Evolutionary conservation across 2,797 vertebrate genomes (phyloP).

Genomic region (Craterocephalus amniculus): DNA sequence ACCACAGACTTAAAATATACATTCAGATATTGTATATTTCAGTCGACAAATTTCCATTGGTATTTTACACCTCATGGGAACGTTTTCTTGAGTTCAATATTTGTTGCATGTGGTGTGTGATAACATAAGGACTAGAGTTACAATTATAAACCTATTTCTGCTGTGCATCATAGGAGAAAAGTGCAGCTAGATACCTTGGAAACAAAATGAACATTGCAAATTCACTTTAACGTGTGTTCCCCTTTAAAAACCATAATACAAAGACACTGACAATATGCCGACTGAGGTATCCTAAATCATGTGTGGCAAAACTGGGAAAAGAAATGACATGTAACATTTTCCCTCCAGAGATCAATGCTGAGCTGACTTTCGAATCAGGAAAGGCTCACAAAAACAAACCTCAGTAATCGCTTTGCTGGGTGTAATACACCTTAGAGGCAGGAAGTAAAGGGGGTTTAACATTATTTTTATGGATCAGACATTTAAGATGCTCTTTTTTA

Average conservation of each 20-base stretch:
- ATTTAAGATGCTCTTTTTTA: background rate
- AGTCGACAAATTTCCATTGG: conserved; percentile 55
- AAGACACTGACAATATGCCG: conserved; percentile 25
- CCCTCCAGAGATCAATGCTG: conserved; percentile 6
- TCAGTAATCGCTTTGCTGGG: background rate
- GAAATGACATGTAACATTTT: conserved; percentile 6
- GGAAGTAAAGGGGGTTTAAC: background rate
- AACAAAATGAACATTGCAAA: conserved; percentile 14
- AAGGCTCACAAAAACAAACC: background rate
- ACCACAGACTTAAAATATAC: conserved; percentile 43
- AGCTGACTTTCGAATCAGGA: background rate
- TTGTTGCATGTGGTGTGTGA: conserved; percentile 18
- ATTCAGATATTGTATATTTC: conserved; percentile 69
- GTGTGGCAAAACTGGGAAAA: conserved; percentile 19
- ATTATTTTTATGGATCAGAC: no score
- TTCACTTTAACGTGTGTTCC: background rate
- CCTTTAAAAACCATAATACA: conserved; percentile 25
- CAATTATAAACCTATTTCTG: conserved; percentile 22
- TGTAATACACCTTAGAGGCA: background rate
- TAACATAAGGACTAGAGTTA: conserved; percentile 19
- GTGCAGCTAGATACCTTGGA: conserved; percentile 13
- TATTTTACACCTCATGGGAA: conserved; percentile 42
- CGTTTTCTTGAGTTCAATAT: conserved; percentile 25
- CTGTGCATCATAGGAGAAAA: conserved; percentile 24
- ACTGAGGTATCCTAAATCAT: conserved; percentile 53